Evolutionary conservation across 2,888 invertebrate species (phyloP).

Genomic region (Chouioia cunea): DNA sequence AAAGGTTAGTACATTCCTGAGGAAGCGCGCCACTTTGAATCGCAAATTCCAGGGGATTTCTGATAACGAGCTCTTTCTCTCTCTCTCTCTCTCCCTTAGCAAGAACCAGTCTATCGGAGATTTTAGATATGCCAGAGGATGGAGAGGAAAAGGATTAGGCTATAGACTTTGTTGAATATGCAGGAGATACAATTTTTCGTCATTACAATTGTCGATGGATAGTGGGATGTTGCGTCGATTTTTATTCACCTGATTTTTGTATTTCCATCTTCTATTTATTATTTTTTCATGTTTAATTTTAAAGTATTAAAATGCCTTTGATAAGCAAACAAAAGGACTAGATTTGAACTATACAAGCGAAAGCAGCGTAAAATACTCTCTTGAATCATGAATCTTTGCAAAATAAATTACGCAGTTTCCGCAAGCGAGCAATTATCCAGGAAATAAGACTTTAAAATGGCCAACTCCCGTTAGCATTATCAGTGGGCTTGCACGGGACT

Average conservation of each 20-base stretch:
- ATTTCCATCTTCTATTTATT: too few relatives aligned
- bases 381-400: too few relatives aligned
- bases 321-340: too few relatives aligned
- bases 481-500: not conserved
- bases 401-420: too few relatives aligned
- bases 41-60: slow-evolving; percentile 42
- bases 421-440: slow-evolving; percentile 27
- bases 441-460: slow-evolving; percentile 42
- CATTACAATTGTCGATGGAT: not conserved
- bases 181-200: slow-evolving; percentile 13
- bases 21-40: slow-evolving; percentile 30
- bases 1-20: slow-evolving; percentile 14
- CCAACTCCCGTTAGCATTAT: slow-evolving; percentile 23
- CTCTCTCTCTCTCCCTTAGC: too few relatives aligned
- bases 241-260: too few relatives aligned
- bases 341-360: too few relatives aligned
- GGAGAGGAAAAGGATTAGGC: slow-evolving; percentile 40
- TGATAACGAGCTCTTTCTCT: slow-evolving; percentile 53
- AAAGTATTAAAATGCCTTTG: too few relatives aligned
- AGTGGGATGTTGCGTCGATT: too few relatives aligned
- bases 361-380: not conserved
- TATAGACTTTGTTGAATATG: slow-evolving; percentile 36
- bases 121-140: slow-evolving; percentile 31
- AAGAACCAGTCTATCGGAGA: slow-evolving; percentile 29
- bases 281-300: too few relatives aligned